Evolutionary conservation across 2,888 invertebrate species (phyloP), one percentile per base, ranked within the genome.

Genomic region (Magallana nippona): DNA sequence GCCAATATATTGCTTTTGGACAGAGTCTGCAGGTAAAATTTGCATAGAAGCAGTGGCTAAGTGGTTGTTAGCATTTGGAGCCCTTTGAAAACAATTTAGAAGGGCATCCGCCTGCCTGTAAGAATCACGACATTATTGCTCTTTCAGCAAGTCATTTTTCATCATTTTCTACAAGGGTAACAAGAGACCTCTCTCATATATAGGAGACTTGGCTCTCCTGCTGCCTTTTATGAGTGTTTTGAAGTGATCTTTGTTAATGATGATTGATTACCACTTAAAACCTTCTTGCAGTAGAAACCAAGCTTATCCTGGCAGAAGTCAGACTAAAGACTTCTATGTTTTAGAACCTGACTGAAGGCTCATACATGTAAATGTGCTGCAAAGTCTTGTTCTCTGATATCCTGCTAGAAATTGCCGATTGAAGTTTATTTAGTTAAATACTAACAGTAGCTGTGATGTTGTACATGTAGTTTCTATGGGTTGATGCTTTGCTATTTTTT

Each of bases 81-180:
- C 63, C 32, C 63, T 63, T 27, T 63, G 63, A 63, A 63, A 63
- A 63, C 63, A 63, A 63, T 63, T 63, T 63, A 19, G 13, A 27
- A 27, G 22, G 22, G 63, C 22, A 63, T 63, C 63, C 22, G 63
- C 27, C 63, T 22, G 63, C 63, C 63, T 63, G 27, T 19, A 63
- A 63, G 63, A 63, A 22, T 22, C 10, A 15, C 22, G 22, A 63
- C 63, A 63, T 63, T 63, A 63, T 63, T 63, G 27, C 63, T 63
- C 63, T 63, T 63, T 63, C 63, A 63, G 63, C 63, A 63, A 63
- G 63, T 63, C 63, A 63, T 63, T 63, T 63, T 63, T 63, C 63
- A 63, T 63, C 63, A 63, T 63, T 63, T 63, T 63, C 63, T 63
- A 63, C 63, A 22, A 63, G 63, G 22, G 63, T 63, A 63, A 63